phyloP scores from a whole-genome alignment of 2,113 vertebrate genomes.

The Ciconia maguari region DNA sequence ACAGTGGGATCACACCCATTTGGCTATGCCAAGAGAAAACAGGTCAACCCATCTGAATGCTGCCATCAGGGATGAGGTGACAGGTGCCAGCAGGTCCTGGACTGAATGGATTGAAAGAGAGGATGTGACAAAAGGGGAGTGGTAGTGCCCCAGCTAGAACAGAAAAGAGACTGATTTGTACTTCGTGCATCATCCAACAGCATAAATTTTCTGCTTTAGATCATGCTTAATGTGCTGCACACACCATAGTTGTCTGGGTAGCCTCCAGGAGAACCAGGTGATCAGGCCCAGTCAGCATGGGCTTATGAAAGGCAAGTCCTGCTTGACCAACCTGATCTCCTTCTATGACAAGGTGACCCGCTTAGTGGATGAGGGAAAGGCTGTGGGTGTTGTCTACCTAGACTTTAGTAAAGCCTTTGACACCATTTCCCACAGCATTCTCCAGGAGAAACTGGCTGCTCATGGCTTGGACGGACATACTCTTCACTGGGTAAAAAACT shows the following conservation, averaged over 20 bases:
- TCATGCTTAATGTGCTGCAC: background rate
- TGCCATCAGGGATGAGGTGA: background rate
- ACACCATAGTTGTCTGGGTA: background rate
- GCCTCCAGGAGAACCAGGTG: background rate
- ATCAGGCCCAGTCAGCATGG: background rate
- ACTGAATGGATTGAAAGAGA: background rate
- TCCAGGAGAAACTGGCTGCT: background rate
- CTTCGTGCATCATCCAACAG: background rate
- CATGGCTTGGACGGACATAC: background rate
- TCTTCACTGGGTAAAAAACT: background rate
- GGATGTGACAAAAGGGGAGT: background rate
- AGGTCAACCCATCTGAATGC: background rate
- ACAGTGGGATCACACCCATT: background rate
- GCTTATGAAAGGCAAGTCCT: background rate
- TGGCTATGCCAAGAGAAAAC: background rate
- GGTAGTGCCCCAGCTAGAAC: background rate
- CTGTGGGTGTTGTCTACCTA: background rate
- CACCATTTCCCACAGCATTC: background rate
- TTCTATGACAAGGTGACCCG: background rate
- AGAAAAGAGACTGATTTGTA: background rate
- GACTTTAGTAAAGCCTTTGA: background rate
- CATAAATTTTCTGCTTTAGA: background rate
- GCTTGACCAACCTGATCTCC: background rate
- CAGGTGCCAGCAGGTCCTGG: background rate
- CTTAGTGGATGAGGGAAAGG: background rate